Base-by-base conservation (phyloP, 1,140 invertebrate species). In the Holotrichia oblita region DNA sequence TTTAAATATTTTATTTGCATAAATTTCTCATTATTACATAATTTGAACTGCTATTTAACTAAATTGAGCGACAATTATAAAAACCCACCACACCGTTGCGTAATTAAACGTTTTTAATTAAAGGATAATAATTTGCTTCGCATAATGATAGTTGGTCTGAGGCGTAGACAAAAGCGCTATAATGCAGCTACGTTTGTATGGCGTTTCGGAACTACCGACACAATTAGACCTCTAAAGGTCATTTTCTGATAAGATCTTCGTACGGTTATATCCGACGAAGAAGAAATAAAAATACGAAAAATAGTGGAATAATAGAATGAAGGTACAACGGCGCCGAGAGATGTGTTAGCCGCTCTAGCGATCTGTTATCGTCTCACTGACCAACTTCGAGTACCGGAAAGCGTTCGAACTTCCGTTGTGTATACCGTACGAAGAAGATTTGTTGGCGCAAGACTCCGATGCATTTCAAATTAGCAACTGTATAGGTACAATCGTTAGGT, bases 121-220 rank as follows among this genome's bases (percentile, higher is more conserved):
- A 6, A 55, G 4, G 48, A n/a, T n/a, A n/a, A n/a, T n/a, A 55
- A n/a, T 55, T 55, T 55, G 14, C 48, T 6, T 44, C 8, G 42
- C 27, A 34, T 34, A 44, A 44, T 9, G 42, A 44, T 44, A 44
- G 14, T 44, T 3, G 14, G 14, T n/a, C 42, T 12, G n/a, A 69
- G 61, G 2, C 17, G 20, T 12, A 34, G 72, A 89, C 87, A 17
- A 89, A 82, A 42, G 89, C 80, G 8, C 85, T 69, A 69, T 14
- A 48, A 64, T 20, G 59, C 17, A 55, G 14, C 48, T 55, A 10
- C 20, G 61, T 27, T 27, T 20, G 48, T n/a, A 4, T n/a, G 14
- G 10, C 48, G 61, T 69, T 69, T 34, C 61, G 61, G 22, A 7
- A 69, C 7, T 22, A 34, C 61, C 61, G 61, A 24, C 61, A 69